Percentiles rank a stretch among this genome's conserved stretches.
Conservation (phyloP, 1,140 invertebrate genomes). For the Sesamia nonagrioides region DNA sequence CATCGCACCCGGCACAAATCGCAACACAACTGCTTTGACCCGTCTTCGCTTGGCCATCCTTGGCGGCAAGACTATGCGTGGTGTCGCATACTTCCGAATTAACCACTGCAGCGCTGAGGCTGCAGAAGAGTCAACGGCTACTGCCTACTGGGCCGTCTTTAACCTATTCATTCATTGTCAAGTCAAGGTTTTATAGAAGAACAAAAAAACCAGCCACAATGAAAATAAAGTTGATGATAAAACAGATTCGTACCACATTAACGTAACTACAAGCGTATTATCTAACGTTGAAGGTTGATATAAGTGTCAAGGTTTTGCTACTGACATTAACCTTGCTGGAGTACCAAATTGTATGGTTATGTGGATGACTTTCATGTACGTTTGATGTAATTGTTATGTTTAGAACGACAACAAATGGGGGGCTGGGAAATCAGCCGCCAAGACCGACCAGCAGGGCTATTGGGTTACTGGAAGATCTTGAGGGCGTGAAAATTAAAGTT, state of each 20-base stretch:
- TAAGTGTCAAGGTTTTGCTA: slow-evolving; percentile 33
- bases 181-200: not conserved
- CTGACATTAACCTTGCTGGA: slow-evolving; percentile 35
- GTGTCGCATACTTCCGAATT: no score
- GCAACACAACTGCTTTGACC: no score
- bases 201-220: not conserved
- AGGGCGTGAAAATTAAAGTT: no score
- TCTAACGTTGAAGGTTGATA: slow-evolving; percentile 24
- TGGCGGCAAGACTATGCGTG: no score
- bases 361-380: not conserved
- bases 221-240: not conserved
- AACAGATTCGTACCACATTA: slow-evolving; percentile 11
- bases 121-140: no score
- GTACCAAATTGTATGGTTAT: not conserved
- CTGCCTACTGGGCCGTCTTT: no score
- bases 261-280: slow-evolving; percentile 3
- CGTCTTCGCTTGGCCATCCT: no score
- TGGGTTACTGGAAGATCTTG: no score
- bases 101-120: no score
- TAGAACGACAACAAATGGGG: not conserved
- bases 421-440: not conserved
- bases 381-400: not conserved
- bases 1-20: no score
- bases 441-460: no score
- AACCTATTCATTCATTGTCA: not conserved